Conservation (phyloP, 2,888 invertebrate genomes). For the Rhagophthalmus giganteus region DNA sequence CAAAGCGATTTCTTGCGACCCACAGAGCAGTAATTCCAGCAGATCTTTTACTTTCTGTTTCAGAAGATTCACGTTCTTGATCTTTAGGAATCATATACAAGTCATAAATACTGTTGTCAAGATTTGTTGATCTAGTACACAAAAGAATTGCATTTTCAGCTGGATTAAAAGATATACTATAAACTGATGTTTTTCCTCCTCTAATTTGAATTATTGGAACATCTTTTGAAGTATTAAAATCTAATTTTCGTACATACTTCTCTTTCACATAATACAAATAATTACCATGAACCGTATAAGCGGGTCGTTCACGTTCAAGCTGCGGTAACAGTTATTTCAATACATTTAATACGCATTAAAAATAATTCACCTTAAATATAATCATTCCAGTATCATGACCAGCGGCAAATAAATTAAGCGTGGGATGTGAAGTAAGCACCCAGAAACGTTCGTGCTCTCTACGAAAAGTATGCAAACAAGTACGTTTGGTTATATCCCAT, state of each 20-base stretch:
- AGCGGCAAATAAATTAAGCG: conserved; percentile 96
- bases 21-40: conserved; percentile 90
- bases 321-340: conserved; percentile 57
- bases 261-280: conserved; percentile 96
- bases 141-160: conserved; percentile 94
- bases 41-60: conserved; percentile 79
- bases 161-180: conserved; percentile 95
- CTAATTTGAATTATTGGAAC: conserved; percentile 90
- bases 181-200: conserved; percentile 74
- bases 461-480: conserved; percentile 88
- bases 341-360: conserved; percentile 2
- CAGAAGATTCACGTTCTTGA: conserved; percentile 55
- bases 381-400: conserved; percentile 98
- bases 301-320: conserved; percentile 93
- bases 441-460: conserved; percentile 97
- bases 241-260: conserved; percentile 83
- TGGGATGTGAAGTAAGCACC: conserved; percentile 94
- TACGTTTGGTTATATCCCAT: conserved; percentile 97
- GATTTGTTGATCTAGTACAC: conserved; percentile 76
- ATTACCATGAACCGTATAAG: conserved; percentile 92
- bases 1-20: conserved; percentile 98
- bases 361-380: conserved; percentile 66
- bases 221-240: conserved; percentile 92
- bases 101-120: conserved; percentile 93
- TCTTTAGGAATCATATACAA: conserved; percentile 87